Conservation (phyloP, 1,140 invertebrate species). For the Aphis craccivora region DNA sequence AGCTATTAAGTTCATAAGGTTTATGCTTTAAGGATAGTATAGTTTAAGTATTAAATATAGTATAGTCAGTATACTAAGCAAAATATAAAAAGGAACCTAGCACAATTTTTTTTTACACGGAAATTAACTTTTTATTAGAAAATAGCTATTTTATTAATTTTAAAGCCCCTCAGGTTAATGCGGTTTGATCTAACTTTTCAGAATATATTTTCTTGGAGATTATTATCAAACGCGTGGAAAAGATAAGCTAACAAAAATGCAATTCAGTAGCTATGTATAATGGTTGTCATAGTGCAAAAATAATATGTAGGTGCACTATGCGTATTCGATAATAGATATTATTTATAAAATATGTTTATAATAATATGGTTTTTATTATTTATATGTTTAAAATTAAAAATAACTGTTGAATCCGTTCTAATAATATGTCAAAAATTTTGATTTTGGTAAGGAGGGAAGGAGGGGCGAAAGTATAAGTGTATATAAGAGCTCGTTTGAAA, state of each 20-base stretch:
- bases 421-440: background rate
- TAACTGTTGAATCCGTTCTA: background rate
- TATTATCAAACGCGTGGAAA: background rate
- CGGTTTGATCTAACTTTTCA: too few relatives aligned
- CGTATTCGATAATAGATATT: too few relatives aligned
- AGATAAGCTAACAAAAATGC: background rate
- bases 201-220: too few relatives aligned
- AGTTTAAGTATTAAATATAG: too few relatives aligned
- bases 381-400: background rate
- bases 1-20: too few relatives aligned
- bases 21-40: too few relatives aligned
- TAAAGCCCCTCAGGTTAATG: too few relatives aligned
- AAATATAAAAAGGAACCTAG: too few relatives aligned
- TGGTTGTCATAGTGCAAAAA: background rate
- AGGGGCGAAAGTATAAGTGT: background rate
- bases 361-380: background rate
- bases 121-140: too few relatives aligned
- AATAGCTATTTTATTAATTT: too few relatives aligned
- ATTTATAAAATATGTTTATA: background rate
- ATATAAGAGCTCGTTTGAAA: background rate
- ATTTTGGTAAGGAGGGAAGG: background rate
- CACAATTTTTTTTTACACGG: too few relatives aligned
- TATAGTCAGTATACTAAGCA: too few relatives aligned
- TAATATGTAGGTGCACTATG: background rate
- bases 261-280: background rate